Conservation (phyloP, 2,113 vertebrate genomes). For the Grammomys dolichurus region DNA sequence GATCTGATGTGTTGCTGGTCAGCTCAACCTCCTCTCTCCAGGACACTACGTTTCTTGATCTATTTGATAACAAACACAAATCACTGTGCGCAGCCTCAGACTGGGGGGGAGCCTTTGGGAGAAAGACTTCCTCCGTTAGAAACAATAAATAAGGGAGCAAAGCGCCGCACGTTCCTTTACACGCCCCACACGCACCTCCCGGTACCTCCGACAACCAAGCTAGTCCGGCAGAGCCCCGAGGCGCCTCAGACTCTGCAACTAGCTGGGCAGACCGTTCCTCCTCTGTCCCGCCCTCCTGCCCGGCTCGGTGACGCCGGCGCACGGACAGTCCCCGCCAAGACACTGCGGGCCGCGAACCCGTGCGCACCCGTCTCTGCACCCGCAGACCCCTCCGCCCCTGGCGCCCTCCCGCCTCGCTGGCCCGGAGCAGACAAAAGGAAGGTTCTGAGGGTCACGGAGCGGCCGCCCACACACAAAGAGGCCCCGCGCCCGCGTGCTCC, state of each 20-base stretch:
- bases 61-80: slow-evolving; percentile 77
- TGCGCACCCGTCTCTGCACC: background rate
- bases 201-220: background rate
- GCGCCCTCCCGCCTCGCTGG: slow-evolving; percentile 25
- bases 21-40: background rate
- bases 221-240: slow-evolving; percentile 8
- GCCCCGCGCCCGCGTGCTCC: slow-evolving; percentile 51
- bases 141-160: slow-evolving; percentile 73
- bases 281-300: slow-evolving; percentile 52
- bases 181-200: slow-evolving; percentile 48
- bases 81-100: slow-evolving; percentile 77
- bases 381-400: background rate
- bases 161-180: slow-evolving; percentile 65
- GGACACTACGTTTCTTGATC: slow-evolving; percentile 29
- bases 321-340: background rate
- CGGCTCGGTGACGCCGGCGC: background rate
- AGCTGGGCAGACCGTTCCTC: background rate
- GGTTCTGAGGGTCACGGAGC: slow-evolving; percentile 69
- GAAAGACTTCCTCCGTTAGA: slow-evolving; percentile 71
- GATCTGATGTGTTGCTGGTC: background rate
- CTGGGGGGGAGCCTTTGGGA: slow-evolving; percentile 5
- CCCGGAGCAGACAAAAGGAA: slow-evolving; percentile 77
- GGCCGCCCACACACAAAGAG: slow-evolving; percentile 50
- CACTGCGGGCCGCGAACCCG: background rate
- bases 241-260: slow-evolving; percentile 52